Percentiles rank a stretch among this genome's conserved stretches.
phyloP scores from a whole-genome alignment of 1,140 invertebrate species.

The Aphis gossypii region DNA sequence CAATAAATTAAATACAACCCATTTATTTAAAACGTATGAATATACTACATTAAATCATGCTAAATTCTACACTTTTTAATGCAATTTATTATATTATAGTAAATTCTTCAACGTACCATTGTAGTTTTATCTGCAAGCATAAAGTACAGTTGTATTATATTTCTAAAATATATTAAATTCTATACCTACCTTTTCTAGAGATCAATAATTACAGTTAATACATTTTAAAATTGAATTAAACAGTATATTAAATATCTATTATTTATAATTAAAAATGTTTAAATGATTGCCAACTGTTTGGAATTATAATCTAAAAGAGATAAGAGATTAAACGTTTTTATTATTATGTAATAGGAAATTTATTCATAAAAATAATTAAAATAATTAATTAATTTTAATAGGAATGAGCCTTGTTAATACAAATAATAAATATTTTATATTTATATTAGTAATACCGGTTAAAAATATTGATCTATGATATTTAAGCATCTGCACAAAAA shows the following conservation, averaged over 20 bases:
- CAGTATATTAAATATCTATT: background rate
- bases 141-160: background rate
- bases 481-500: no score
- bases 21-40: background rate
- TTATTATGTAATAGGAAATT: background rate
- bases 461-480: no score
- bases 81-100: background rate
- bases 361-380: no score
- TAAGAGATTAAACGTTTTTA: background rate
- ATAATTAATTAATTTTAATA: no score
- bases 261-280: background rate
- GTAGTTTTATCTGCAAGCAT: background rate
- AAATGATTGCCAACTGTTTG: background rate
- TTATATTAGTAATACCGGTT: no score
- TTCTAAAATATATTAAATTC: background rate
- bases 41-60: background rate
- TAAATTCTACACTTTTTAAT: background rate
- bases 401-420: no score
- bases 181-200: background rate
- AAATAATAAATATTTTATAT: no score
- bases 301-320: background rate
- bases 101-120: background rate
- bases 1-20: slow-evolving; percentile 1
- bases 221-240: no score
- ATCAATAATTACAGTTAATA: background rate